Evolutionary conservation across 2,797 vertebrate species (phyloP).

Genomic region (Liasis olivaceus): DNA sequence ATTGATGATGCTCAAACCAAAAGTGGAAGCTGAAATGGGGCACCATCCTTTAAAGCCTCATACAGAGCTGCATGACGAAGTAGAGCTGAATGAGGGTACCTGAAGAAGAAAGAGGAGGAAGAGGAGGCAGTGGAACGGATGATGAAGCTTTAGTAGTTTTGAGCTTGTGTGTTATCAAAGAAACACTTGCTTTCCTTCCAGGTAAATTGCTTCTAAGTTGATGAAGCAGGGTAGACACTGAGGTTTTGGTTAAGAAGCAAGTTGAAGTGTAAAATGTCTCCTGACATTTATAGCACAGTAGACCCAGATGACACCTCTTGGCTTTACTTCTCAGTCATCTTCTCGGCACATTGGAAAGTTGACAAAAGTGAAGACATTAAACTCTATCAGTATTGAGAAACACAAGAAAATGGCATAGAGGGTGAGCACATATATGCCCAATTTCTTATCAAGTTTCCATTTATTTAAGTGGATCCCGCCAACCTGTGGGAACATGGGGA

Average conservation of each 20-base stretch:
- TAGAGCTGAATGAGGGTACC: constrained; percentile 34
- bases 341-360: constrained; percentile 97
- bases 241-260: constrained; percentile 55
- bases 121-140: constrained; percentile 24
- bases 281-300: constrained; percentile 50
- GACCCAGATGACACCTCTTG: constrained; percentile 40
- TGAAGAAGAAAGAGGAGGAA: constrained; percentile 44
- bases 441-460: constrained; percentile 90
- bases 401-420: constrained; percentile 93
- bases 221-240: constrained; percentile 61
- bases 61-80: constrained; percentile 26
- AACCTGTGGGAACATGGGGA: constrained; percentile 79
- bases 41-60: constrained; percentile 41
- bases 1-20: constrained; percentile 45
- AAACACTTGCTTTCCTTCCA: constrained; percentile 58
- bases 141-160: constrained; percentile 59
- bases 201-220: constrained; percentile 58
- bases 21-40: constrained; percentile 42
- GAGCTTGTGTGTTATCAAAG: constrained; percentile 41
- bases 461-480: constrained; percentile 91
- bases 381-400: constrained; percentile 97
- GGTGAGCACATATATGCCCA: constrained; percentile 88
- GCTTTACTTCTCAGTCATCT: constrained; percentile 71
- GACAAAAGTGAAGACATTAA: constrained; percentile 98
- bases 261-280: constrained; percentile 52